Evolutionary conservation across 1,140 invertebrate genomes (phyloP).

Genomic region (Limonius californicus): DNA sequence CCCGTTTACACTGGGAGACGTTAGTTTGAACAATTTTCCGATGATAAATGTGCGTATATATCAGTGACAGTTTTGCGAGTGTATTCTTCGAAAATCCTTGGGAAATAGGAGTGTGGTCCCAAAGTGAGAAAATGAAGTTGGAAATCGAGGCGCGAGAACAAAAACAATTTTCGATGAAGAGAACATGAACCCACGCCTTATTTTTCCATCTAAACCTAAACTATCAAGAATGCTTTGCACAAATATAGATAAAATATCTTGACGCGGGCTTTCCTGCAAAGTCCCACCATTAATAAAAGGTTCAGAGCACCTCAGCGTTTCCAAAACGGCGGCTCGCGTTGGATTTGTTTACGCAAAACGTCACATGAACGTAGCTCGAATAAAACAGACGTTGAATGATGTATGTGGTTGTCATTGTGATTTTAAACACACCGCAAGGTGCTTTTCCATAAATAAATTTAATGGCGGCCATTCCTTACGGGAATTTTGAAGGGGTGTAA

Average conservation of each 20-base stretch:
- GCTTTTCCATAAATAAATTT: not conserved
- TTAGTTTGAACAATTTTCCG: too few species aligned
- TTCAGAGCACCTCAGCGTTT: not conserved
- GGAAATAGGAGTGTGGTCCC: too few species aligned
- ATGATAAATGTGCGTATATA: too few species aligned
- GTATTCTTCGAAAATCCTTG: too few species aligned
- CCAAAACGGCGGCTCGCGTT: not conserved
- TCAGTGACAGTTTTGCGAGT: too few species aligned
- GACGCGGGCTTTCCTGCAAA: not conserved
- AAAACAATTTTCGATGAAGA: too few species aligned
- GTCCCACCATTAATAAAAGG: not conserved
- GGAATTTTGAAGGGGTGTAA: not conserved
- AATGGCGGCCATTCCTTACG: not conserved
- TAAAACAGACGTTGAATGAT: not conserved
- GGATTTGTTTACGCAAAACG: not conserved
- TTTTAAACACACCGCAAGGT: not conserved
- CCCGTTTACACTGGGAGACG: too few species aligned
- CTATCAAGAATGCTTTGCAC: not conserved
- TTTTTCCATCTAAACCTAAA: too few species aligned
- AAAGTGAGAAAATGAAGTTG: too few species aligned
- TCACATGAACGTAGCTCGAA: not conserved
- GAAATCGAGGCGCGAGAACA: too few species aligned
- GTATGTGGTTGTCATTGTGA: conserved; percentile 1
- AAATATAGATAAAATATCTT: not conserved
- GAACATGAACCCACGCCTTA: too few species aligned